Conservation (phyloP, 1,140 invertebrate genomes). For the Glossosoma conforme region DNA sequence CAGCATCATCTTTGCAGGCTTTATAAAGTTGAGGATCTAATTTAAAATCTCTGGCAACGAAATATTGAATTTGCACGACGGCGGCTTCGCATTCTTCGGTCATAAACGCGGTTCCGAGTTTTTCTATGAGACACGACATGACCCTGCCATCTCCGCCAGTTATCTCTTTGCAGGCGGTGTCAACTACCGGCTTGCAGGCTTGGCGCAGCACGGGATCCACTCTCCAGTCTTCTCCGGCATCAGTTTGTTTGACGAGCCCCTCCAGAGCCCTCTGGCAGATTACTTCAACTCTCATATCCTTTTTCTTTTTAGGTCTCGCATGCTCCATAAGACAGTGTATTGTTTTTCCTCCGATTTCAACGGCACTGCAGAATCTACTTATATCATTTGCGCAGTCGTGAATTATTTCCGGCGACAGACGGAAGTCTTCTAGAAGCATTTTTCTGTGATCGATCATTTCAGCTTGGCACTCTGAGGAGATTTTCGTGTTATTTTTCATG, state of each 20-base stretch:
- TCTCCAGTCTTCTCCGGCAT: conserved; percentile 86
- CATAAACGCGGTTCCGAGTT: conserved; percentile 82
- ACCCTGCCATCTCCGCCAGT: conserved; percentile 70
- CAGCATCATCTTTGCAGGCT: conserved; percentile 83
- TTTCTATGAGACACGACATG: conserved; percentile 91
- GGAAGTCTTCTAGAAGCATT: conserved; percentile 89
- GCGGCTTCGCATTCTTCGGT: conserved; percentile 83
- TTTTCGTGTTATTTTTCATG: conserved; percentile 67
- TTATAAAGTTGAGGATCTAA: conserved; percentile 86
- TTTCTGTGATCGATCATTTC: conserved; percentile 89
- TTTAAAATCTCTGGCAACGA: conserved; percentile 90
- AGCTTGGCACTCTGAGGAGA: conserved; percentile 69
- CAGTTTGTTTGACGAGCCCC: conserved; percentile 70
- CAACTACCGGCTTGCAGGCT: conserved; percentile 79
- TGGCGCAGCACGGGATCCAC: conserved; percentile 84
- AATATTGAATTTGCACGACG: conserved; percentile 94
- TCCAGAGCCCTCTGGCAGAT: conserved; percentile 72
- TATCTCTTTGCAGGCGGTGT: conserved; percentile 63
- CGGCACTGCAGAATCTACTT: conserved; percentile 60
- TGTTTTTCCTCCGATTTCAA: conserved; percentile 79
- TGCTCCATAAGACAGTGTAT: conserved; percentile 96
- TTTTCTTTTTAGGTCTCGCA: conserved; percentile 60
- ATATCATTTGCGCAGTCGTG: conserved; percentile 85
- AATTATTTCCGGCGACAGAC: conserved; percentile 88
- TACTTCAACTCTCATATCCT: conserved; percentile 56